Conservation (phyloP, 1,140 invertebrate species). For the Drosophila azteca region DNA sequence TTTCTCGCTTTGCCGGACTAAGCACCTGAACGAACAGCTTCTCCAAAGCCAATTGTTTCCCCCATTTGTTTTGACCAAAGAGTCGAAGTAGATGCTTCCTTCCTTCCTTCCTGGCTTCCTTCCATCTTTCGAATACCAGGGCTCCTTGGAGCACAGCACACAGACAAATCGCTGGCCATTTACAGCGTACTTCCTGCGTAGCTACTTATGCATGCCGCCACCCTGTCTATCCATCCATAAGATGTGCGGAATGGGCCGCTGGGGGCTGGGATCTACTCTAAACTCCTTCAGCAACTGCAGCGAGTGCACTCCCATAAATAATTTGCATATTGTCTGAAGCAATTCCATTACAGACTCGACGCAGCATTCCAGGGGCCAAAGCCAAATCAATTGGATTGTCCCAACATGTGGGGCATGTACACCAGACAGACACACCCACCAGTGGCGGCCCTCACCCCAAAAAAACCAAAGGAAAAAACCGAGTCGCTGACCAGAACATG, state of each 20-base stretch:
- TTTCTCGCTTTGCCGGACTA: no score
- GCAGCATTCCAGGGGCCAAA: background rate
- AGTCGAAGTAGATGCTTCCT: background rate
- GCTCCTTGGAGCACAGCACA: background rate
- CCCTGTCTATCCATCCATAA: conserved; percentile 36
- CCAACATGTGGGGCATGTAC: background rate
- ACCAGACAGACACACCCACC: background rate
- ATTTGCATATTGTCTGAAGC: conserved; percentile 73
- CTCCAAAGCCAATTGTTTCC: background rate
- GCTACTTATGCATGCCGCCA: conserved; percentile 44
- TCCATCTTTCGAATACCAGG: no score
- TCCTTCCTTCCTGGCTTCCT: no score
- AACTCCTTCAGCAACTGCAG: conserved; percentile 61
- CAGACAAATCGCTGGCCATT: conserved; percentile 55
- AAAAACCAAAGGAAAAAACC: background rate
- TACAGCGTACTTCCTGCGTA: conserved; percentile 19
- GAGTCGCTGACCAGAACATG: no score
- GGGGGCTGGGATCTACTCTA: conserved; percentile 13
- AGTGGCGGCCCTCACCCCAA: no score
- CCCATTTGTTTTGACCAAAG: background rate
- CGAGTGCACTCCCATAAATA: conserved; percentile 48
- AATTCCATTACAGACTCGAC: conserved; percentile 56
- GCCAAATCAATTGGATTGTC: conserved; percentile 66
- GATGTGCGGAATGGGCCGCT: background rate
- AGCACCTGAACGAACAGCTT: no score